phyloP scores from a whole-genome alignment of 2,113 vertebrate species.

The Emydura subglobosa region DNA sequence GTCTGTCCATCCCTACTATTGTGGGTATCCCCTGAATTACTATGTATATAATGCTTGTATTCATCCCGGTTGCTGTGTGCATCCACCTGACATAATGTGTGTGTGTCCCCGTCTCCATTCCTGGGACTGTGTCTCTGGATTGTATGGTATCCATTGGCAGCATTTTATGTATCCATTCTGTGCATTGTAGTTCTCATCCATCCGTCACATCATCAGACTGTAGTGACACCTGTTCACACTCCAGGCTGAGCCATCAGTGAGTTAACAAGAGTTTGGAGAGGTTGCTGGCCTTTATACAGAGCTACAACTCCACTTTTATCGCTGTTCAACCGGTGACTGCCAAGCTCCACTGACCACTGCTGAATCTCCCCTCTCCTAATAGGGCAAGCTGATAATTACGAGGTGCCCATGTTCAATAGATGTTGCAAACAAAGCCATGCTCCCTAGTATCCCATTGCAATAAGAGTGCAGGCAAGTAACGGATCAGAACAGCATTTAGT shows the following conservation, averaged over 20 bases:
- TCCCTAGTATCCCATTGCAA: not conserved
- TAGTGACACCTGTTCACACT: not conserved
- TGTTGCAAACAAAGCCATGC: not conserved
- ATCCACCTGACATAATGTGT: not conserved
- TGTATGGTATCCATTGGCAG: not conserved
- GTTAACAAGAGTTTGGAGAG: not conserved
- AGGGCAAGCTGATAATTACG: not conserved
- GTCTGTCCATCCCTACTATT: not conserved
- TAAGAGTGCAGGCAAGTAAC: not conserved
- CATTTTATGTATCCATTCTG: not conserved
- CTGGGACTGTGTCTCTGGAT: not conserved
- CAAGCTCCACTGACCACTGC: not conserved
- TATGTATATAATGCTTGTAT: too few relatives aligned
- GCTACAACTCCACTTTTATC: not conserved
- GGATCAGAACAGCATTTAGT: conserved; percentile 37
- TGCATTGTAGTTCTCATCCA: not conserved
- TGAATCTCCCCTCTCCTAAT: not conserved
- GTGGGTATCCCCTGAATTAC: not conserved
- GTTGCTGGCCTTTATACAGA: not conserved
- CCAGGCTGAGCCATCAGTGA: not conserved
- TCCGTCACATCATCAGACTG: not conserved
- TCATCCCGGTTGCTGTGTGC: not conserved
- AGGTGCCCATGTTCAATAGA: accelerated
- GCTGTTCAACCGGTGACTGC: not conserved
- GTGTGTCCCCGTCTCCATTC: not conserved